A percentile compares a stretch with the other conserved stretches of the same genome.
phyloP scores from a whole-genome alignment of 1,140 invertebrate genomes.

The Drosophila pectinifera region DNA sequence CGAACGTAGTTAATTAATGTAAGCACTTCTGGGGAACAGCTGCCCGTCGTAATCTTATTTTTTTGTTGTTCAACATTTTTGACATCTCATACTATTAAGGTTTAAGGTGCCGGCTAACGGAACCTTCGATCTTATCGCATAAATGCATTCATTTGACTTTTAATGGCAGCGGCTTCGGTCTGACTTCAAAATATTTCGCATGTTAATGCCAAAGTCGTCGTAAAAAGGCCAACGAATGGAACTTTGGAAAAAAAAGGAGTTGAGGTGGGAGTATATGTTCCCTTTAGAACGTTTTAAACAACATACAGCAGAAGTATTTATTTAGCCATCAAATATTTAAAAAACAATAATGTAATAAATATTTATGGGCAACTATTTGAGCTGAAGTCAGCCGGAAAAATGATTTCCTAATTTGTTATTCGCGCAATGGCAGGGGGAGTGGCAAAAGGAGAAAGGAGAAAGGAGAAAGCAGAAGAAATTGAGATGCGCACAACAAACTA shows the following conservation, averaged over 20 bases:
- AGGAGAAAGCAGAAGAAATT: neutral
- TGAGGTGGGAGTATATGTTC: neutral
- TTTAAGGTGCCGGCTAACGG: constrained; percentile 43
- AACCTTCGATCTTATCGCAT: constrained; percentile 28
- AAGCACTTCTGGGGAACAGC: constrained; percentile 38
- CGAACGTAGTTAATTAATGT: constrained; percentile 69
- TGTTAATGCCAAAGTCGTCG: constrained; percentile 54
- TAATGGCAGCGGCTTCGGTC: constrained; percentile 35
- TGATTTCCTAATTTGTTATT: constrained; percentile 1
- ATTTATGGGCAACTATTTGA: neutral
- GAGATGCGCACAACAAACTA: constrained; percentile 65
- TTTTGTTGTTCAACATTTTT: neutral
- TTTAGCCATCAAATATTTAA: neutral
- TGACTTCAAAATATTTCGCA: constrained; percentile 41
- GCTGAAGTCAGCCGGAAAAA: neutral
- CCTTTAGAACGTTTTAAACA: too few relatives aligned
- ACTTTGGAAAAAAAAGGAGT: neutral
- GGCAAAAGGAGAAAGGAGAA: neutral
- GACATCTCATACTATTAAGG: constrained; percentile 35
- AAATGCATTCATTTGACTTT: constrained; percentile 39
- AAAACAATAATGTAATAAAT: neutral
- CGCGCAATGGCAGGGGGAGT: too few relatives aligned
- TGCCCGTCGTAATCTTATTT: constrained; percentile 19
- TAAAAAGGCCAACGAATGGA: constrained; percentile 64
- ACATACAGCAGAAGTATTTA: too few relatives aligned